phyloP scores from a whole-genome alignment of 2,797 vertebrate genomes.

The Artibeus lituratus region DNA sequence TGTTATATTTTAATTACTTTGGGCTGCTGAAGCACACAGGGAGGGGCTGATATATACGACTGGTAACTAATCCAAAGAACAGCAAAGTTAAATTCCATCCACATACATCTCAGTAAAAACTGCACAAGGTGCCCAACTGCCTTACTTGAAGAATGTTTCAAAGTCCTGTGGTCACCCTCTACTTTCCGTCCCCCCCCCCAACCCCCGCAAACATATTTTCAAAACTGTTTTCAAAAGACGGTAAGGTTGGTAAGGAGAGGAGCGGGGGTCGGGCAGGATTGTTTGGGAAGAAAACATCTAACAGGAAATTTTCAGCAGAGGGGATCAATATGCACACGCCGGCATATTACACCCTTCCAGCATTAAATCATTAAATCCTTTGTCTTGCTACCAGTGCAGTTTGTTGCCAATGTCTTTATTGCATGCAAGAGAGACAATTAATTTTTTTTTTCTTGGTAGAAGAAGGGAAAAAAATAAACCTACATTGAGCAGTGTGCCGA shows the following conservation, averaged over 20 bases:
- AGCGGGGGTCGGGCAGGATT: not conserved
- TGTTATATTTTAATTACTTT: slow-evolving; percentile 75
- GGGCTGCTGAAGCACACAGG: slow-evolving; percentile 62
- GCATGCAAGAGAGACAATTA: slow-evolving; percentile 78
- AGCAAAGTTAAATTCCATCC: slow-evolving; percentile 49
- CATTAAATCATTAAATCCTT: slow-evolving; percentile 76
- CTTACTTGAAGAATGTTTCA: slow-evolving; percentile 70
- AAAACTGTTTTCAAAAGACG: slow-evolving; percentile 39
- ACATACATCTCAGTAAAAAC: slow-evolving; percentile 4
- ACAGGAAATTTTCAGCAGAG: slow-evolving; percentile 63
- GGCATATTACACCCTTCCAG: slow-evolving; percentile 61
- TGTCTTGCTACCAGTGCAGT: slow-evolving; percentile 73
- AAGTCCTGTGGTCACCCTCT: slow-evolving; percentile 67
- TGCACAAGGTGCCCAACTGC: slow-evolving; percentile 51
- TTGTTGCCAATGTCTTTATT: slow-evolving; percentile 69
- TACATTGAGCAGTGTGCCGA: slow-evolving; percentile 95
- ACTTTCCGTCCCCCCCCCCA: not conserved
- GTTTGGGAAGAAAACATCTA: slow-evolving; percentile 44
- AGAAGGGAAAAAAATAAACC: slow-evolving; percentile 84
- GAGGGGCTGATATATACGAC: not conserved
- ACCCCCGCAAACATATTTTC: slow-evolving; percentile 8
- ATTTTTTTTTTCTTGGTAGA: slow-evolving; percentile 70
- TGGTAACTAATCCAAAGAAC: slow-evolving; percentile 39
- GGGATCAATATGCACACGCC: slow-evolving; percentile 63
- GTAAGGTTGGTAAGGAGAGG: not conserved